Evolutionary conservation across 2,113 vertebrate genomes (phyloP).

Genomic region (Chaenocephalus aceratus): DNA sequence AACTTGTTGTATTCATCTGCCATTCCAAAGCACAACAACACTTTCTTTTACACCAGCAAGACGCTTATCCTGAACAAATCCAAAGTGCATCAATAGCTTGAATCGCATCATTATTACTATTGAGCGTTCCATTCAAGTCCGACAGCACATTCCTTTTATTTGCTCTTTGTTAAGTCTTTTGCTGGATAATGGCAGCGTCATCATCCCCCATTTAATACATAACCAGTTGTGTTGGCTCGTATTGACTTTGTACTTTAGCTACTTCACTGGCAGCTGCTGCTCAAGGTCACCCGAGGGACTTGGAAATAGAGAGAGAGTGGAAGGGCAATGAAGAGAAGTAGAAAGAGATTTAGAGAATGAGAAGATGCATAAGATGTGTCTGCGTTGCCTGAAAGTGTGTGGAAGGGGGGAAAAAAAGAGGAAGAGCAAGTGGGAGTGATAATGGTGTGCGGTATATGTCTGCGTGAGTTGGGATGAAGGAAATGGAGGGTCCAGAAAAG

Average conservation of each 20-base stretch:
- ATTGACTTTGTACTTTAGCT: constrained; percentile 78
- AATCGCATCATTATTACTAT: constrained; percentile 33
- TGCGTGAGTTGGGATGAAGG: constrained; percentile 7
- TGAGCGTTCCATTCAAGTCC: constrained; percentile 51
- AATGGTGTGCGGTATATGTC: neutral
- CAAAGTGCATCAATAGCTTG: constrained; percentile 21
- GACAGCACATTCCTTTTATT: constrained; percentile 19
- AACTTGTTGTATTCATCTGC: too few species aligned
- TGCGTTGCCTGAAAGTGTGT: neutral
- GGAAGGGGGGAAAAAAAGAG: neutral
- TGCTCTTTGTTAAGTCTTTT: constrained; percentile 44
- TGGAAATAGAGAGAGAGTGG: constrained; percentile 14
- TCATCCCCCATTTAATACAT: constrained; percentile 75
- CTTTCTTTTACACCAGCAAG: neutral
- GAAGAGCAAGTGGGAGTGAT: constrained; percentile 42
- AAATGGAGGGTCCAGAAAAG: constrained; percentile 45
- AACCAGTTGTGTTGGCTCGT: constrained; percentile 70
- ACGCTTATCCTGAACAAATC: constrained; percentile 25
- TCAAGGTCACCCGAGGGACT: constrained; percentile 67
- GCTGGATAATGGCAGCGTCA: constrained; percentile 47
- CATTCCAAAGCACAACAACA: neutral
- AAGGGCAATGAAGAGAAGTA: neutral
- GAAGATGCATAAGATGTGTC: neutral
- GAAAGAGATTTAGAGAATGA: constrained; percentile 24
- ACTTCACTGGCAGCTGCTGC: constrained; percentile 58